phyloP scores from a whole-genome alignment of 64 coral and sea anemone species.

The Astreopora myriophthalma region DNA sequence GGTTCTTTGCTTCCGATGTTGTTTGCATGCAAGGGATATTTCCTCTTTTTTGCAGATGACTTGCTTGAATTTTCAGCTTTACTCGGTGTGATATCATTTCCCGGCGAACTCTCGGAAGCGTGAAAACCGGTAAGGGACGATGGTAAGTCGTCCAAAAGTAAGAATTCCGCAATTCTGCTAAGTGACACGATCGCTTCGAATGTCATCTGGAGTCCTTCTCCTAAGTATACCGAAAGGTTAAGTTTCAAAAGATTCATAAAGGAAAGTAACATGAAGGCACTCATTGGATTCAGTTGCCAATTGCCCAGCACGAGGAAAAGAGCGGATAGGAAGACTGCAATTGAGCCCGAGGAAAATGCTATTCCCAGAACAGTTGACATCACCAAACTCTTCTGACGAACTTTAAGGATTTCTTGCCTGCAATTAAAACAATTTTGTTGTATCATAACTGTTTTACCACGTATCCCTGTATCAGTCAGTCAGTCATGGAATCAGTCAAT shows the following conservation, averaged over 20 bases:
- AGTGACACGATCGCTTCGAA: neutral
- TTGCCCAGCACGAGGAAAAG: neutral
- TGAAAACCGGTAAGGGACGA: too few relatives aligned
- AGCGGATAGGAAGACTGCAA: neutral
- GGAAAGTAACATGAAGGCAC: conserved; percentile 20
- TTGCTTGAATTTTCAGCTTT: too few relatives aligned
- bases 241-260: neutral
- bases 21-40: too few relatives aligned
- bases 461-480: too few relatives aligned
- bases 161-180: too few relatives aligned
- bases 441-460: too few relatives aligned
- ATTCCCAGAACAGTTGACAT: neutral
- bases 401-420: neutral
- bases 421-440: neutral
- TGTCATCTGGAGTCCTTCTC: neutral
- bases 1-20: too few relatives aligned
- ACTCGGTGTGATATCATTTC: too few relatives aligned
- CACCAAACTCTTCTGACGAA: conserved; percentile 5
- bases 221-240: neutral
- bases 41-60: too few relatives aligned
- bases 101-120: too few relatives aligned
- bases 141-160: neutral
- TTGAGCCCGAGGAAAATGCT: neutral
- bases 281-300: neutral
- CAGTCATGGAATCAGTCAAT: too few relatives aligned